Evolutionary conservation across 2,113 vertebrate genomes (phyloP).

Genomic region (Dissostichus mawsoni): DNA sequence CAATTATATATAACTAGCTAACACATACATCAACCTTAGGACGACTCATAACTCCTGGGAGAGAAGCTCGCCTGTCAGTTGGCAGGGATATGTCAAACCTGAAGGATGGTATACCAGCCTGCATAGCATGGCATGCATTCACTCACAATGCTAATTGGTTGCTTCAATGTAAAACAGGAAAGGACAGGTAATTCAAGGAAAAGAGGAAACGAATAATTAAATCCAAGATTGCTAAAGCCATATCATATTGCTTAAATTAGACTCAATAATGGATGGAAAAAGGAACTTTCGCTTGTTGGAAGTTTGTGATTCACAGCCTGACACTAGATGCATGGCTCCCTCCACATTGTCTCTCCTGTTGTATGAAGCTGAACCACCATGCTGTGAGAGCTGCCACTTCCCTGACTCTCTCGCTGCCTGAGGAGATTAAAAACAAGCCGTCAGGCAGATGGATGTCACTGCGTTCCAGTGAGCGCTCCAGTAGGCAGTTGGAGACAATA

Average conservation of each 20-base stretch:
- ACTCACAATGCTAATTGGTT: slow-evolving; percentile 35
- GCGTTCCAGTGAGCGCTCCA: slow-evolving; percentile 36
- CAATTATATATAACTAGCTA: not conserved
- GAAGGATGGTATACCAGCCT: slow-evolving; percentile 32
- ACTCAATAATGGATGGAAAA: slow-evolving; percentile 1
- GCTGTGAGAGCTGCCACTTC: slow-evolving; percentile 60
- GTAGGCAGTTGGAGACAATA: slow-evolving; percentile 47
- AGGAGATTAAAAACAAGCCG: slow-evolving; percentile 59
- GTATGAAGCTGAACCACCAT: slow-evolving; percentile 24
- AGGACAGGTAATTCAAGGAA: no score
- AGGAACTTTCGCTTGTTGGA: not conserved
- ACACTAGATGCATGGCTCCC: slow-evolving; percentile 6
- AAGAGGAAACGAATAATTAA: not conserved
- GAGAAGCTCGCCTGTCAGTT: slow-evolving; percentile 52
- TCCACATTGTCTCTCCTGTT: slow-evolving; percentile 9
- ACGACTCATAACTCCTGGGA: slow-evolving; percentile 34
- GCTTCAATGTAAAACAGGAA: slow-evolving; percentile 28
- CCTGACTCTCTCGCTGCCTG: slow-evolving; percentile 41
- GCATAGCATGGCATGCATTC: not conserved
- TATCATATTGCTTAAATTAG: not conserved
- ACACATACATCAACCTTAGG: slow-evolving; percentile 2
- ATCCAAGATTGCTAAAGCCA: not conserved
- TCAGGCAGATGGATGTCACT: slow-evolving; percentile 68
- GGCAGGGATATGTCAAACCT: slow-evolving; percentile 29
- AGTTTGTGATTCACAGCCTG: not conserved